Evolutionary conservation across 2,888 invertebrate genomes (phyloP).

Genomic region (Heliconius hortense): DNA sequence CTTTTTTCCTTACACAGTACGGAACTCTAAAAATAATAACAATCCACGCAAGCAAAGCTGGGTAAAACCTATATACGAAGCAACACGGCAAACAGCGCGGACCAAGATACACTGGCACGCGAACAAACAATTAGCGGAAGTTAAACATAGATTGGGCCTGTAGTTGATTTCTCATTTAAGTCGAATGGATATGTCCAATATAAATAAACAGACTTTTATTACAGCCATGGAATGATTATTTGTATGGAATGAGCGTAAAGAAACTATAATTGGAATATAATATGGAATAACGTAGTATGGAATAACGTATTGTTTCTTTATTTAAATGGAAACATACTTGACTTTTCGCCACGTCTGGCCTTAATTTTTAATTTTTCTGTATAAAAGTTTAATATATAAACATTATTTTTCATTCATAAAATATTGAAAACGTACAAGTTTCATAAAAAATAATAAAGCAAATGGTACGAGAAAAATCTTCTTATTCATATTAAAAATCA

Average conservation of each 20-base stretch:
- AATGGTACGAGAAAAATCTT: not conserved
- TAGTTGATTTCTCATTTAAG: constrained; percentile 23
- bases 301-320: not conserved
- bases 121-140: constrained; percentile 73
- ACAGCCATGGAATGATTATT: not conserved
- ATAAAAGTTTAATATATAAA: not conserved
- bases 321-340: not conserved
- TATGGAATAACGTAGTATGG: not conserved
- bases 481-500: not conserved
- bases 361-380: not conserved
- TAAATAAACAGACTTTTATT: constrained; percentile 6
- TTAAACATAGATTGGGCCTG: constrained; percentile 61
- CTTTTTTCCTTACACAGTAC: no score
- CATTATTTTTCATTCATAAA: not conserved
- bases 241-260: not conserved
- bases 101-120: constrained; percentile 49
- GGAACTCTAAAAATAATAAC: no score
- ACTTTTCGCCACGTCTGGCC: not conserved
- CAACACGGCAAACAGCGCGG: constrained; percentile 35
- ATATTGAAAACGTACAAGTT: not conserved
- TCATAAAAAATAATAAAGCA: constrained; percentile 2
- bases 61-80: not conserved
- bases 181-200: not conserved
- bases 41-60: not conserved
- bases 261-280: not conserved